Base-by-base conservation (phyloP, 1,140 invertebrate species). In the Drosophila sucinea region DNA sequence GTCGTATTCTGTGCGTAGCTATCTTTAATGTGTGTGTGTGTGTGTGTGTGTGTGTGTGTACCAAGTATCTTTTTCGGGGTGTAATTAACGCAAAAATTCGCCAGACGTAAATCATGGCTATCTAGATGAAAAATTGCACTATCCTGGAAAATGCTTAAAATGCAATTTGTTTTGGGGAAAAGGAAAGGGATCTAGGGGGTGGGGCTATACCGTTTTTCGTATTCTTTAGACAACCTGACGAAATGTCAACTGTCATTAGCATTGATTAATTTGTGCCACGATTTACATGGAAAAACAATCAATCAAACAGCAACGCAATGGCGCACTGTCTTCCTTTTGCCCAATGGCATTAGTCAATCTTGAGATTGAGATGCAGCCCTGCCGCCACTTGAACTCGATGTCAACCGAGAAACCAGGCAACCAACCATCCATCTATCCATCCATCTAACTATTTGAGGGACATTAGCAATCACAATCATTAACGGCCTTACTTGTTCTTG, bases 201-300 rank as follows among this genome's bases (percentile, higher is more conserved):
- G 17, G 17, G 17, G 35, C 73, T 60, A 76, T 66, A 76, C 65
- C 17, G 17, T 38, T 41, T 81, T 77, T 66, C 41, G 30, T 60
- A 67, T 67, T 40, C 63, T 60, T 68, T 79, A 63, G 74, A 57
- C 40, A 72, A 80, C 73, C 78, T 81, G 81, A 67, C 5, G 44
- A 51, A 27, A 41, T 89, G 79, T 70, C 66, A 78, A 77, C 78
- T 91, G 82, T 91, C 90, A 91, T 91, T 91, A 91, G 90, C 90
- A 91, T 91, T 91, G 90, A 91, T 91, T 91, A 91, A 91, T 91
- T 91, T 85, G 81, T 90, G 75, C 72, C 72, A 64, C 80, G 73
- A 91, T 91, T 91, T 91, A 91, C 90, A 91, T 91, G 86, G 77
- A 58, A 84, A 91, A 91, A 91, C 85, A 91, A 91, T 91, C 90